Evolutionary conservation across 2,797 vertebrate species (phyloP).

Genomic region (Mus spretus): DNA sequence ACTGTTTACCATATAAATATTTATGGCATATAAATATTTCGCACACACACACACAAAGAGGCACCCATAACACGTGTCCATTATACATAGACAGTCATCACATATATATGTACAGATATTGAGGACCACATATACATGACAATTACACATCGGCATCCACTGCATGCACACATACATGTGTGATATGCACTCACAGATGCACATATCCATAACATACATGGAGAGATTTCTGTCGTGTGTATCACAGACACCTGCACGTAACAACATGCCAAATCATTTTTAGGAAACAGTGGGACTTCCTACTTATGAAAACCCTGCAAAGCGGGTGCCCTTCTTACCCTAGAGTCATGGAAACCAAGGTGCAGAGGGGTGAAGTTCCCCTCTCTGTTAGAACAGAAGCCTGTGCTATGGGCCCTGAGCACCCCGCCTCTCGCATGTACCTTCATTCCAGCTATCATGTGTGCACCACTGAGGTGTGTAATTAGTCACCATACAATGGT

Average conservation of each 20-base stretch:
- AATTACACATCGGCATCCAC: neutral
- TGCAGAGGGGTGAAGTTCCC: neutral
- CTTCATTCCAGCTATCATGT: neutral
- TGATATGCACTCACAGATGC: neutral
- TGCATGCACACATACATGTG: neutral
- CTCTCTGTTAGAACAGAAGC: neutral
- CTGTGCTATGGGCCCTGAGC: neutral
- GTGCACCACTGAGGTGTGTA: neutral
- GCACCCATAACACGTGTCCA: neutral
- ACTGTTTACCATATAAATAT: neutral
- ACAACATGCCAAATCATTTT: neutral
- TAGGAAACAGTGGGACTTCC: neutral
- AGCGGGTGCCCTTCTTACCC: neutral
- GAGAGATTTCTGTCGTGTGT: accelerated
- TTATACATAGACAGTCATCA: neutral
- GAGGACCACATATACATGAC: neutral
- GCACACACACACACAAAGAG: neutral
- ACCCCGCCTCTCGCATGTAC: neutral
- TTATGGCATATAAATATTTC: neutral
- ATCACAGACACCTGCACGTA: neutral
- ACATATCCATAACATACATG: neutral
- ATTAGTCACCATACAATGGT: slow-evolving; percentile 62
- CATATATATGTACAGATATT: neutral
- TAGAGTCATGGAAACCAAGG: neutral
- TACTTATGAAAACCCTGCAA: neutral